Base-by-base conservation (phyloP, 2,113 vertebrate genomes). In the Phalacrocorax brasilianus region DNA sequence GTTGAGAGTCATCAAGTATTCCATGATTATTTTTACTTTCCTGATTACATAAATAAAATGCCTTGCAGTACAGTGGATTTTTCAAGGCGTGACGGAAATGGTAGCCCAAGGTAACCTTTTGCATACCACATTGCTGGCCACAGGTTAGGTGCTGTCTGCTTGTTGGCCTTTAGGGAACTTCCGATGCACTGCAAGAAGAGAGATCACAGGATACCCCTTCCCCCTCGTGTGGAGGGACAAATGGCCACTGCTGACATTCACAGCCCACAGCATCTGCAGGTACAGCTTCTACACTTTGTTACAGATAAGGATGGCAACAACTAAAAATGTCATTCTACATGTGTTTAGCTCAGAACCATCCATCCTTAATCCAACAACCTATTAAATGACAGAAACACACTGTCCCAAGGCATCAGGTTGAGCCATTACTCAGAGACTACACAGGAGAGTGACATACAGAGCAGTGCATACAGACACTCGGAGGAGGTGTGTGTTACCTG, bases 401-500 rank as follows among this genome's bases (percentile, higher is more conserved):
- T 12, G 47, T 32, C 22, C 76, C 56, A 26, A 33, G 55, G 47
- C 15, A 61, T 6, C 45, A 19, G 53, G 67, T 7, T 1, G n/a
- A 42, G 59, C 21, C 28, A 9, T 16, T 4, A 15, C 47, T 47
- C 45, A 30, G 1, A 59, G 65, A 8, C 12, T 14, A 38, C 5
- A 3, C 12, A 20, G 16, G 40, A n/a, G 49, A n/a, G 65, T 8
- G 52, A 44, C 13, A 5, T 5, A 8, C 38, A 12, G 66, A 1
- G 4, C 26, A 8, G 58, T 1, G 20, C 30, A 14, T 5, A 5
- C 8, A 6, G 53, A 33, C 5, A 2, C 53, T 7, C 19, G 4
- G 76, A 50, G 49, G 45, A 19, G 49, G 14, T 8, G 27, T 5
- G 40, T 18, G 32, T 61, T 40, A 38, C 61, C 61, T 55, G 75